Evolutionary conservation across 2,113 vertebrate genomes (phyloP), one percentile per base, ranked within the genome.

Genomic region (Alethe castanea): DNA sequence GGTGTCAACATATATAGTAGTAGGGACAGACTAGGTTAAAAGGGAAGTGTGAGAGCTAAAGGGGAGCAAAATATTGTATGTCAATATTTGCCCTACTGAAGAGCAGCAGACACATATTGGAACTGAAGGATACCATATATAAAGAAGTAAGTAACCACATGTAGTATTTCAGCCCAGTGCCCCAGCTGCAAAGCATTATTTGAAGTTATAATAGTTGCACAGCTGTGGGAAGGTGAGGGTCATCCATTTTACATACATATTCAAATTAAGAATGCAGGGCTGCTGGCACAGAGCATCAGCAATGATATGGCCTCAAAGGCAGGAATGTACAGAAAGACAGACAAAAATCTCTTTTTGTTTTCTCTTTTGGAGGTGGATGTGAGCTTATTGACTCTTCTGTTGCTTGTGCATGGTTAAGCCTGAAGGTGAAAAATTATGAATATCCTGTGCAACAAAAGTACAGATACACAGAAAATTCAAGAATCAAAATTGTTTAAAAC

Each of bases 151-250:
- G 90, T 94, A 94, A 97, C 94, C 97, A 95, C 96, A 97, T 92
- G 94, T 59, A 97, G 92, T 96, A 94, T 97, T 97, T 93, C 82
- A 91, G 95, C 61, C 97, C 95, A 97, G 80, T 97, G 95, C 91
- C 95, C 94, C 96, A 96, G 97, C 97, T 98, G 97, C 94, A 96
- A 98, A 96, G 90, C 86, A 93, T 97, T 96, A 97, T 97, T 97
- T 98, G 95, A 94, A 96, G 94, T 97, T 97, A 96, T 95, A 95
- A 96, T 96, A 95, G 87, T 93, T 96, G 90, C 76, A 88, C 94
- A 96, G 92, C 96, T 96, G 93, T 89, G 81, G 56, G 89, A 96
- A 97, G 93, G 88, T 94, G 90, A 91, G 94, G 92, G 94, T 94
- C 96, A 94, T 92, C 83, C 81, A 95, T 95, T 97, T 95, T 95